phyloP scores from a whole-genome alignment of 2,888 invertebrate genomes.

The Morpho achilles region DNA sequence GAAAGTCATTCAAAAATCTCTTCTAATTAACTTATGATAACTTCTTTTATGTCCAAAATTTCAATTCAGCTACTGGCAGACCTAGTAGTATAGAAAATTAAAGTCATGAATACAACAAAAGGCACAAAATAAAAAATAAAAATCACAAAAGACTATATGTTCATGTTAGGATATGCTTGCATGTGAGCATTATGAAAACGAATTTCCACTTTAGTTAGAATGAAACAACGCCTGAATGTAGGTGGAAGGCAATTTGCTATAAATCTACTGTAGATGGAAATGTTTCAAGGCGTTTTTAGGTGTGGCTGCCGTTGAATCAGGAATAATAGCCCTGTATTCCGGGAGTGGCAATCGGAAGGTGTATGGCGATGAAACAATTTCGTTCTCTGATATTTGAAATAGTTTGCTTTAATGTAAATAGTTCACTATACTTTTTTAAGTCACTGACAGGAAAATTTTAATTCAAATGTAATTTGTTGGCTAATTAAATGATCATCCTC shows the following conservation, averaged over 20 bases:
- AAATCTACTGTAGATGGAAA: conserved; percentile 64
- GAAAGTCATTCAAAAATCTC: no score
- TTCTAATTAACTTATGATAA: no score
- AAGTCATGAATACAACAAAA: background rate
- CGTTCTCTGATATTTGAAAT: conserved; percentile 18
- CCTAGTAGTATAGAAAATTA: no score
- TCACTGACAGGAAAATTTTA: no score
- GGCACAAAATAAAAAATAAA: background rate
- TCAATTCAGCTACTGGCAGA: no score
- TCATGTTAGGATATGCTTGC: conserved; percentile 8
- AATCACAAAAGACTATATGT: conserved; percentile 3
- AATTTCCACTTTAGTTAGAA: conserved; percentile 50
- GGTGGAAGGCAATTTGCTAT: conserved; percentile 68
- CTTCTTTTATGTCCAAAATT: no score
- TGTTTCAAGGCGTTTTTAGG: conserved; percentile 57
- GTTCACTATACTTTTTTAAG: background rate
- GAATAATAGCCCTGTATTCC: conserved; percentile 20
- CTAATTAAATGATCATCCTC: no score
- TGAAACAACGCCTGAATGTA: conserved; percentile 64
- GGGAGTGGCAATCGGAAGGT: conserved; percentile 13
- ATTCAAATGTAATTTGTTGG: no score
- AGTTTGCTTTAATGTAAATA: conserved; percentile 15
- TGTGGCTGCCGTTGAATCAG: conserved; percentile 42
- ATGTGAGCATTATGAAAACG: conserved; percentile 40
- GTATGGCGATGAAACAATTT: conserved; percentile 18